Conservation (phyloP, 2,888 invertebrate species). For the Conistra vaccinii region DNA sequence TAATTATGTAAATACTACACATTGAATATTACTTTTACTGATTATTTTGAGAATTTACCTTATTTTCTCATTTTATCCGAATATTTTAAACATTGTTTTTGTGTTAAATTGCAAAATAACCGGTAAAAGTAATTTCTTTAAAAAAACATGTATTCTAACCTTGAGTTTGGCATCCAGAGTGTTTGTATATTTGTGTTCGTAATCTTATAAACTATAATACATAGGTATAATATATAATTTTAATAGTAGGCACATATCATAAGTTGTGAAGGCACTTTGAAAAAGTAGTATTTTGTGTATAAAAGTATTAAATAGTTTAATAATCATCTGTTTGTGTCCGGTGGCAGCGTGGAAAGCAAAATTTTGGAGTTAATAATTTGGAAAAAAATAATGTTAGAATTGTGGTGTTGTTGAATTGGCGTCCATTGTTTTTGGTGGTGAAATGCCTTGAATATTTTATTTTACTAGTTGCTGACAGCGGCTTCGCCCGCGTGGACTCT, state of each 20-base stretch:
- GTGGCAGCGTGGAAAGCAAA: constrained; percentile 83
- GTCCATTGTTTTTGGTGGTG: constrained; percentile 1
- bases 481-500: no score
- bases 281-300: constrained; percentile 58
- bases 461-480: no score
- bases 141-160: constrained; percentile 38
- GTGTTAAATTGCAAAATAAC: constrained; percentile 23
- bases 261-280: constrained; percentile 78
- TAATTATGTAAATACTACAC: constrained; percentile 14
- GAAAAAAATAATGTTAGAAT: constrained; percentile 25
- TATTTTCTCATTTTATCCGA: no score
- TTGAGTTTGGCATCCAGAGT: constrained; percentile 49
- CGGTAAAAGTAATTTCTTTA: constrained; percentile 13
- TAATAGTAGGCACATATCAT: constrained; percentile 66
- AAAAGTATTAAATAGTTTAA: constrained; percentile 52
- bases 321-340: constrained; percentile 80
- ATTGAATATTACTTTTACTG: constrained; percentile 8
- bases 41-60: constrained; percentile 6
- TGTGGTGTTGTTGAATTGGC: background rate
- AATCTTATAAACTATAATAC: constrained; percentile 64
- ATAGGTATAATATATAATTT: constrained; percentile 55
- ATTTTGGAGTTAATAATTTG: constrained; percentile 44
- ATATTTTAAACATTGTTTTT: background rate
- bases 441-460: background rate
- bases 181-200: constrained; percentile 56